These are phyloP conservation scores for Steinernema carpocapsae DNA, from an alignment of 2,888 invertebrate species.

Conservation along the genomic window DNA sequence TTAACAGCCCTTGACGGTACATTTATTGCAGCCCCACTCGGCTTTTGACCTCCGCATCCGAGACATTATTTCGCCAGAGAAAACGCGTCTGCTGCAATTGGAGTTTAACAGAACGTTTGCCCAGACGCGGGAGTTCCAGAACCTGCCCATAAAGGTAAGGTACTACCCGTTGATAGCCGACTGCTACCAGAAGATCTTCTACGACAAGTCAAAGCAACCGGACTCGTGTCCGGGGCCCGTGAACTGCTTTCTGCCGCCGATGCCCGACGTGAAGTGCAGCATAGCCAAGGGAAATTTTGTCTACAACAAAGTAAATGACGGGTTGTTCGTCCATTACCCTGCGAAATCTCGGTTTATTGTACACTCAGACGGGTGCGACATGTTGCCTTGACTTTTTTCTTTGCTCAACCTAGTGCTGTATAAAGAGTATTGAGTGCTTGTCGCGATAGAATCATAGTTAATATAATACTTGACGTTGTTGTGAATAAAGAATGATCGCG, in stretches of 20 bases:
- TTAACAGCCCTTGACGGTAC: not conserved
- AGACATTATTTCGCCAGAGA: slow-evolving; percentile 43
- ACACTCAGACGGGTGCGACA: slow-evolving; percentile 14
- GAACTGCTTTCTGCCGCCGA: slow-evolving; percentile 26
- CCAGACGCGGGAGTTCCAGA: slow-evolving; percentile 41
- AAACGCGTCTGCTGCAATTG: slow-evolving; percentile 36
- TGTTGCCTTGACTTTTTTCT: not conserved
- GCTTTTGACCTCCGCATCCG: slow-evolving; percentile 45
- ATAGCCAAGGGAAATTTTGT: slow-evolving; percentile 7
- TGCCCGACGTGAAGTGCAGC: slow-evolving; percentile 21
- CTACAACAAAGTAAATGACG: slow-evolving; percentile 20
- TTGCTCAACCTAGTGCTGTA: not conserved
- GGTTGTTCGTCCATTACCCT: slow-evolving; percentile 3
- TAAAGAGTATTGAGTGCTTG: not conserved
- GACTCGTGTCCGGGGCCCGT: slow-evolving; percentile 49
- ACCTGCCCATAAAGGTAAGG: slow-evolving; percentile 52
- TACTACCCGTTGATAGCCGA: slow-evolving; percentile 63
- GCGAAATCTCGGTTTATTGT: not conserved
- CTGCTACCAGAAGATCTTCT: slow-evolving; percentile 65
- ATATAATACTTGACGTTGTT: no score
- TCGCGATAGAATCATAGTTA: not conserved
- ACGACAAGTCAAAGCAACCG: slow-evolving; percentile 48
- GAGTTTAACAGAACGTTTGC: slow-evolving; percentile 40
- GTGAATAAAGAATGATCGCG: no score
- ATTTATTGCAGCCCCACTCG: slow-evolving; percentile 41